A percentile compares a stretch with the other conserved stretches of the same genome.
These are phyloP conservation scores for Seira sanloemensis DNA, from an alignment of 2,888 invertebrate species.

Conservation along the genomic window DNA sequence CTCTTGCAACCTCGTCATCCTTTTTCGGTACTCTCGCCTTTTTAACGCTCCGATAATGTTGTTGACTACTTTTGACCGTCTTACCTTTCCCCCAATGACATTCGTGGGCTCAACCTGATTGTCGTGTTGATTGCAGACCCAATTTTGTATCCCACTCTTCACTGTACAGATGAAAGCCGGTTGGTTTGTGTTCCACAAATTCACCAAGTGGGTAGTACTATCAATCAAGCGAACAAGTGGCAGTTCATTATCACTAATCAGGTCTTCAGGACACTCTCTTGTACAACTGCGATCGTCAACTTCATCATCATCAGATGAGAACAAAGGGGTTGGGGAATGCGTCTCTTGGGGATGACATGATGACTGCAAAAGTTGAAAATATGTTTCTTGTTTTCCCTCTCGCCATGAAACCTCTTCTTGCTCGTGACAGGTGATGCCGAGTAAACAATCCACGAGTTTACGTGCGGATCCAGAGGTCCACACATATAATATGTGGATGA, in stretches of 20 bases:
- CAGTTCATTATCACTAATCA: conserved; percentile 34
- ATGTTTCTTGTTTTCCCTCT: background rate
- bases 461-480: too few species aligned
- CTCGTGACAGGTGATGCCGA: too few species aligned
- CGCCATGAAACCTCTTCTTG: background rate
- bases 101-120: too few species aligned
- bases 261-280: background rate
- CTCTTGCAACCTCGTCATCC: too few species aligned
- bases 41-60: too few species aligned
- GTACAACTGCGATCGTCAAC: background rate
- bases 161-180: conserved; percentile 34
- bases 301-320: conserved; percentile 22
- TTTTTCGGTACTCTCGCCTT: too few species aligned
- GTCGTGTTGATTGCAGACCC: too few species aligned
- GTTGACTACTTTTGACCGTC: too few species aligned
- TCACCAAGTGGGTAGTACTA: conserved; percentile 26
- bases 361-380: background rate
- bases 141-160: background rate
- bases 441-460: too few species aligned
- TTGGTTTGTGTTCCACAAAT: conserved; percentile 32
- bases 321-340: too few species aligned
- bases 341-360: background rate
- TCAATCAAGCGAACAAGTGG: conserved; percentile 35
- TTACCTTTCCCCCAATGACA: too few species aligned
- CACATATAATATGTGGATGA: too few species aligned